Evolutionary conservation across 2,797 vertebrate species (phyloP).

Genomic region (Antrozous pallidus): DNA sequence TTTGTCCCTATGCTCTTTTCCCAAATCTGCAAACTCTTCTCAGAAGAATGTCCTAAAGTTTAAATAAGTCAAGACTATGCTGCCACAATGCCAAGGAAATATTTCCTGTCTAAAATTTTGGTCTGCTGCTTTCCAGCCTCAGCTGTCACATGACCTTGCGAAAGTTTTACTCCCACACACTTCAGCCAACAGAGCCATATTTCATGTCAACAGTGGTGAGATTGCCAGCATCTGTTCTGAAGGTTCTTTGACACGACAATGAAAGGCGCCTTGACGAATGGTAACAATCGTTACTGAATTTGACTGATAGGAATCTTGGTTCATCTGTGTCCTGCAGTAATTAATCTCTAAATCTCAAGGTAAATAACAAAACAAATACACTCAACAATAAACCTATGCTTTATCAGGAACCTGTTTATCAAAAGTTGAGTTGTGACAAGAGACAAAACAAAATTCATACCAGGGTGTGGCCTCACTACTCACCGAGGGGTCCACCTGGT

Average conservation of each 20-base stretch:
- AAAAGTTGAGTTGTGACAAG: neutral
- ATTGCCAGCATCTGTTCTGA: neutral
- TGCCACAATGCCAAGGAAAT: neutral
- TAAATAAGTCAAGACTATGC: neutral
- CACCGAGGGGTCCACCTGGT: slow-evolving; percentile 93
- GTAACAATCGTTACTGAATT: neutral
- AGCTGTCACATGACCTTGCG: neutral
- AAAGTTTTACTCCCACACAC: neutral
- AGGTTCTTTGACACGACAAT: neutral
- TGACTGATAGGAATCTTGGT: neutral
- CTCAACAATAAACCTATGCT: neutral
- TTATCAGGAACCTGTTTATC: neutral
- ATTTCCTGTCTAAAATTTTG: slow-evolving; percentile 24
- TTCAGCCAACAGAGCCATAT: neutral
- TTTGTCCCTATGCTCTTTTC: neutral
- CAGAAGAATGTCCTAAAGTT: neutral
- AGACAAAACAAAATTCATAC: neutral
- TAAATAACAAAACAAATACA: neutral
- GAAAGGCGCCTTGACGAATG: neutral
- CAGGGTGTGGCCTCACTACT: slow-evolving; percentile 73
- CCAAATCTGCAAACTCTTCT: slow-evolving; percentile 2
- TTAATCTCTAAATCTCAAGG: slow-evolving; percentile 32
- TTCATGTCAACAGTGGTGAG: neutral
- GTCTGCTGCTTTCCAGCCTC: neutral
- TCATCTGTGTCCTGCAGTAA: slow-evolving; percentile 7